Evolutionary conservation across 2,797 vertebrate genomes (phyloP), one percentile per base, ranked within the genome.

Genomic region (Microctenopoma lineatum): DNA sequence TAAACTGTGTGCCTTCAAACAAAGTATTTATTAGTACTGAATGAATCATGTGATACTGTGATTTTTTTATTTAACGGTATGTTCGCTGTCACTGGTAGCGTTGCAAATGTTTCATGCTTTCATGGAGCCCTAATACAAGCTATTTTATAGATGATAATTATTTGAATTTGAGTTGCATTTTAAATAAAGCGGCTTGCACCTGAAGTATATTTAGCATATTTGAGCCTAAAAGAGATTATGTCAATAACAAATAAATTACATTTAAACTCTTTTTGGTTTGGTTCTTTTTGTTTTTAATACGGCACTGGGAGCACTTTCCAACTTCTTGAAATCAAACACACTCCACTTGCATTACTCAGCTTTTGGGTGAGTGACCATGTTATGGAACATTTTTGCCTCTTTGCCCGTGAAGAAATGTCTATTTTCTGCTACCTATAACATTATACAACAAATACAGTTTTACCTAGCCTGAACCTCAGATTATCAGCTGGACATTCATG

Each of bases 401-500:
- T 34, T 2, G 41, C 2, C 3, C 32, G 27, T 12, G 45, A 3
- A 60, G 12, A 25, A n/a, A 48, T 45, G 21, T 21, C 21, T 21
- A 21, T 21, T 1, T 52, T 70, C 34, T 54, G 21, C 32, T 46
- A 66, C 13, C 51, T 57, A 71, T 62, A 46, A 7, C 50, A 7
- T 47, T 18, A 51, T 25, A 27, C 14, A 39, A 46, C 44, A 46
- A 15, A 36, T 46, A 26, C 51, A 44, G 0, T 51, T 66, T 27
- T 29, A 64, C n/a, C 8, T 9, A 27, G 11, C 14, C 53, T 44
- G 51, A 38, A 66, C 66, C 46, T 64, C 26, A 58, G 67, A 46
- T 45, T 29, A 66, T 39, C 56, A 67, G 61, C 7, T 7, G 44
- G n/a, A 70, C n/a, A 57, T 67, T 56, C 55, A 32, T 47, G 59